Evolutionary conservation across 2,113 vertebrate genomes (phyloP).

Genomic region (Lepidothrix coronata): DNA sequence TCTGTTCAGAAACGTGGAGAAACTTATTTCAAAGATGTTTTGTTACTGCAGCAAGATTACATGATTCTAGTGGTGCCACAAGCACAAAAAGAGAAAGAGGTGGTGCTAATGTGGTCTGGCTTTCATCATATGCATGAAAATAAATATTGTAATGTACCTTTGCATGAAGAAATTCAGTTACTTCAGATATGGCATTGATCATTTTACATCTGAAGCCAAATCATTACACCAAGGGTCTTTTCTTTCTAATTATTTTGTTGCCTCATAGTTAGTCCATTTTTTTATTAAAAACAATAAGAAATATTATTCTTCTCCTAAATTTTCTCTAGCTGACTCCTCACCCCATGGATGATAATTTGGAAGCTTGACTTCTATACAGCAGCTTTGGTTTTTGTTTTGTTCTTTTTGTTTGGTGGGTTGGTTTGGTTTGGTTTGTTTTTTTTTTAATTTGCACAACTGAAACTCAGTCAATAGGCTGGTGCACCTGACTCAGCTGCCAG

Average conservation of each 20-base stretch:
- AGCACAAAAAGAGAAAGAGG: background rate
- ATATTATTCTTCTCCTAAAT: background rate
- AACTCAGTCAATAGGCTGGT: background rate
- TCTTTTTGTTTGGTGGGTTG: background rate
- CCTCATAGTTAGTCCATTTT: background rate
- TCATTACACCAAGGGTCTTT: background rate
- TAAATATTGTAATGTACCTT: background rate
- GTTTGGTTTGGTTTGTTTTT: background rate
- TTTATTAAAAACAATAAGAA: background rate
- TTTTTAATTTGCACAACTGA: slow-evolving; percentile 30
- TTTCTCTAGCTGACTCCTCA: background rate
- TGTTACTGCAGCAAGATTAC: background rate
- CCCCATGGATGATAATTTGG: background rate
- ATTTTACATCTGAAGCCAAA: background rate
- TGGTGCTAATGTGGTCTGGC: background rate
- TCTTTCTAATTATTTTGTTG: background rate
- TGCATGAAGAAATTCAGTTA: background rate
- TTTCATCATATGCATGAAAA: background rate
- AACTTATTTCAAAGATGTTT: background rate
- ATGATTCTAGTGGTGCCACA: background rate
- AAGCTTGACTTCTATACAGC: background rate
- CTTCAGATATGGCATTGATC: background rate
- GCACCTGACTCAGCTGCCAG: slow-evolving; percentile 43
- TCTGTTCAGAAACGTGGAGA: background rate
- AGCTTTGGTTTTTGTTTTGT: background rate